Conservation (phyloP, 2,888 invertebrate genomes). For the Brachyptera risi region DNA sequence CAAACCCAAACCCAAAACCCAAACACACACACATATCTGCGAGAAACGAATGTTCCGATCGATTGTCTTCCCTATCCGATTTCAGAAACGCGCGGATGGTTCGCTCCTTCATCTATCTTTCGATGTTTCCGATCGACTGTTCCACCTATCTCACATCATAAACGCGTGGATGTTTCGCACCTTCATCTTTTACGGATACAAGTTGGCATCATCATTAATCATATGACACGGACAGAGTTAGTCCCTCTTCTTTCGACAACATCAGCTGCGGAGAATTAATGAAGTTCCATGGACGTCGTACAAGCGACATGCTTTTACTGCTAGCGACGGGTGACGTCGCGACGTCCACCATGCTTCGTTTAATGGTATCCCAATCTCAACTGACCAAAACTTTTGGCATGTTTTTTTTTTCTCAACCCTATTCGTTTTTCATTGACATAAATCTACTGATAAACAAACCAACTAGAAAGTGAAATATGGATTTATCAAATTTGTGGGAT, state of each 20-base stretch:
- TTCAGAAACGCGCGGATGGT: too few relatives aligned
- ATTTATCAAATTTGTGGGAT: slow-evolving; percentile 17
- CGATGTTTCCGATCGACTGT: too few relatives aligned
- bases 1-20: too few relatives aligned
- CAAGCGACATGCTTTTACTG: slow-evolving; percentile 30
- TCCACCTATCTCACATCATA: too few relatives aligned
- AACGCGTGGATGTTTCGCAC: too few relatives aligned
- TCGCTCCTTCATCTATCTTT: too few relatives aligned
- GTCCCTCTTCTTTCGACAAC: slow-evolving; percentile 20
- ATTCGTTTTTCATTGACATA: slow-evolving; percentile 16
- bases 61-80: too few relatives aligned
- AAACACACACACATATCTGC: not conserved
- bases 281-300: slow-evolving; percentile 20
- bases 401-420: not conserved
- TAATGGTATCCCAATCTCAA: slow-evolving; percentile 17
- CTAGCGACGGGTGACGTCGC: slow-evolving; percentile 17
- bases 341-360: not conserved
- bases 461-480: slow-evolving; percentile 8
- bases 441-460: slow-evolving; percentile 19
- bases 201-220: slow-evolving; percentile 25
- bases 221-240: slow-evolving; percentile 22
- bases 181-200: too few relatives aligned
- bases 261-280: slow-evolving; percentile 27
- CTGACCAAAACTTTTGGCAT: too few relatives aligned
- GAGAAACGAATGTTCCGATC: too few relatives aligned